phyloP scores from a whole-genome alignment of 2,888 invertebrate species.

The Escarpia spicata region DNA sequence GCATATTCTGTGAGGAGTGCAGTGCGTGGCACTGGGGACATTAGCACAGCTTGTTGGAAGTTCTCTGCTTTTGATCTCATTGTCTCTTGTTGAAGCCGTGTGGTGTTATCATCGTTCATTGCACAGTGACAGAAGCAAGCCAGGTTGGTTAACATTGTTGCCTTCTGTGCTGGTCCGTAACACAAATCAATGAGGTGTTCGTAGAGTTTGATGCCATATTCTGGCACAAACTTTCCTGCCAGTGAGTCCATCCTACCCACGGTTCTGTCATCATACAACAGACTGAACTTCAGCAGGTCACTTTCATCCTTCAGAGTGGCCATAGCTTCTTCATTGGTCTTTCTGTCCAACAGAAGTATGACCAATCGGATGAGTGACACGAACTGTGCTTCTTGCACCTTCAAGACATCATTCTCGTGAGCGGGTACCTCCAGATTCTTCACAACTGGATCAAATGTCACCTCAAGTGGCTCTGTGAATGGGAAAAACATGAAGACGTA shows the following conservation, averaged over 20 bases:
- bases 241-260: neutral
- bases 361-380: neutral
- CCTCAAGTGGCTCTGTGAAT: neutral
- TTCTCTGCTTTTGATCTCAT: neutral
- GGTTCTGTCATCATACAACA: neutral
- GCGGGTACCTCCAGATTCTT: neutral
- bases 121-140: neutral
- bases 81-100: neutral
- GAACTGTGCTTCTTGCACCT: neutral
- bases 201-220: neutral
- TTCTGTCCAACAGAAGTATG: neutral
- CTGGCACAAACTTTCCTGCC: neutral
- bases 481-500: neutral
- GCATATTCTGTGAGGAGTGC: neutral
- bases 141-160: neutral
- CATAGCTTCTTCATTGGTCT: neutral
- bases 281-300: neutral
- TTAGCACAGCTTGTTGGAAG: neutral
- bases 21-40: neutral
- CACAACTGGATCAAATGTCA: neutral
- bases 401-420: neutral
- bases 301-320: neutral
- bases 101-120: neutral
- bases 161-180: neutral
- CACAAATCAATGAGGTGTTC: neutral